Evolutionary conservation across 2,797 vertebrate species (phyloP).

Genomic region (Moxostoma hubbsi): DNA sequence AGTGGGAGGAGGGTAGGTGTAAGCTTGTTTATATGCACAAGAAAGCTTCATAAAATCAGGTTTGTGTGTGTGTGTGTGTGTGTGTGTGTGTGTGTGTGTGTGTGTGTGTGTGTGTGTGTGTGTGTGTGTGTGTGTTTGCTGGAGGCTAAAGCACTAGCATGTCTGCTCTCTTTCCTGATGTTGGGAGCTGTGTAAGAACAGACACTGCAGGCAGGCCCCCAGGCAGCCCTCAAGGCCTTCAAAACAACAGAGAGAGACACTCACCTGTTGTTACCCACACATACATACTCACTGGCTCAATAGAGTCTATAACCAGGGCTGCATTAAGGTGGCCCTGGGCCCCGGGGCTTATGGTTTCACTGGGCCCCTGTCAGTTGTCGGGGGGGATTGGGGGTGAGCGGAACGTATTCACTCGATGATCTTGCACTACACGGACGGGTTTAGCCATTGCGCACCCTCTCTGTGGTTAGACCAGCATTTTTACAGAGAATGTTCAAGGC

Average conservation of each 20-base stretch:
- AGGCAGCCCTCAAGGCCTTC: conserved; percentile 77
- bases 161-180: conserved; percentile 68
- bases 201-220: conserved; percentile 74
- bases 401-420: no score
- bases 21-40: conserved; percentile 32
- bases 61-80: conserved; percentile 25
- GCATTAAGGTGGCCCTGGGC: no score
- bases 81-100: conserved; percentile 6
- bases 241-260: conserved; percentile 64
- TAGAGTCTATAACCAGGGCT: no score
- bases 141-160: conserved; percentile 68
- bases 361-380: no score
- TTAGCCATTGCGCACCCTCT: no score
- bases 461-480: no score
- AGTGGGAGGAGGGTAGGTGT: conserved; percentile 31
- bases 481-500: no score
- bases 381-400: no score
- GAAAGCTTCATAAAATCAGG: conserved; percentile 46
- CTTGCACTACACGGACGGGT: no score
- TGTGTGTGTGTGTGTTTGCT: conserved; percentile 56
- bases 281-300: conserved; percentile 28
- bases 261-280: conserved; percentile 49
- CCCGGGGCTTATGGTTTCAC: no score
- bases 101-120: conserved; percentile 14
- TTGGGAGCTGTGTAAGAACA: conserved; percentile 78